Conservation (phyloP, 1,140 invertebrate genomes). For the Andrena cerasifolii region DNA sequence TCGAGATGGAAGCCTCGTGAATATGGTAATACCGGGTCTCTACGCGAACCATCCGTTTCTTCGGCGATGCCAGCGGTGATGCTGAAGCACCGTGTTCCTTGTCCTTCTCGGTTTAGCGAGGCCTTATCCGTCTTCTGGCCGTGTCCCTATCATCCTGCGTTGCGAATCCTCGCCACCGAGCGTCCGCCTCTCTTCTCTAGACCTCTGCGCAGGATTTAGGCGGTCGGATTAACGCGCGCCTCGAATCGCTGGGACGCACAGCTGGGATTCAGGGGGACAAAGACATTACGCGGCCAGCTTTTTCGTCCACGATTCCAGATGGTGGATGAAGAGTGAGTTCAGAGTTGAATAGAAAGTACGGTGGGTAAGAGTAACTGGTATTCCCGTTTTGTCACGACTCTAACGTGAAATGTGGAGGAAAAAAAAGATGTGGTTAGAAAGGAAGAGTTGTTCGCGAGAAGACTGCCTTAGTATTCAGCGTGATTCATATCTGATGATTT, state of each 20-base stretch:
- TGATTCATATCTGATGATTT: background rate
- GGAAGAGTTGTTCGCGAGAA: background rate
- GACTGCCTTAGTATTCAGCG: too few species aligned
- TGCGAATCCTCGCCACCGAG: constrained; percentile 47
- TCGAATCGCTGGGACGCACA: background rate
- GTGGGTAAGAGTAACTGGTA: background rate
- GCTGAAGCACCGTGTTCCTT: background rate
- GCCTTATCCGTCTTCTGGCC: constrained; percentile 21
- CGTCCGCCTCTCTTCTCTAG: constrained; percentile 36
- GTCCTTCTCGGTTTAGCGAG: background rate
- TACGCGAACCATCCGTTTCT: constrained; percentile 44
- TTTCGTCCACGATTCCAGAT: background rate
- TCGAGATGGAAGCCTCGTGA: constrained; percentile 75
- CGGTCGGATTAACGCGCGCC: constrained; percentile 14
- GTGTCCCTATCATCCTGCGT: constrained; percentile 16
- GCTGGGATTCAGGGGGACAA: background rate
- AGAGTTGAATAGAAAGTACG: background rate
- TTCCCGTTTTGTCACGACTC: background rate
- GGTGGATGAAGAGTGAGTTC: background rate
- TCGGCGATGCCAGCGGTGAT: constrained; percentile 37
- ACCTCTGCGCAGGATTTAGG: constrained; percentile 20
- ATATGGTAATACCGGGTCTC: constrained; percentile 71
- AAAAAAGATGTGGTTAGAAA: background rate
- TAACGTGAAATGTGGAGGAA: background rate
- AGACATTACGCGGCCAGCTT: background rate